A percentile compares a stretch with the other conserved stretches of the same genome.
phyloP scores from a whole-genome alignment of 2,797 vertebrate genomes.

The Gephyroberyx darwinii region DNA sequence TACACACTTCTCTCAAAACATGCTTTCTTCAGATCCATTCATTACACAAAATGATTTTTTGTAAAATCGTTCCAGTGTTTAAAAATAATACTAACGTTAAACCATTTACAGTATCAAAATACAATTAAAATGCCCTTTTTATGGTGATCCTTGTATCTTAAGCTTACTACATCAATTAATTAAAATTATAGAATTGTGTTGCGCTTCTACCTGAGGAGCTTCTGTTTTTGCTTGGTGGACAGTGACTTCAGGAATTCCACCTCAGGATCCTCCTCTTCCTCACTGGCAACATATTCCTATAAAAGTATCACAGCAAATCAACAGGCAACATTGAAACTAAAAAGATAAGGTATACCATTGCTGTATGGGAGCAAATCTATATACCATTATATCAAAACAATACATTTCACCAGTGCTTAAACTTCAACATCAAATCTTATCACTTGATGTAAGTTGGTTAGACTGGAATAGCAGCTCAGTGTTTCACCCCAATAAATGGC shows the following conservation, averaged over 20 bases:
- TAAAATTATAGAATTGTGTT: no score
- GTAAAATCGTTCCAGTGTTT: neutral
- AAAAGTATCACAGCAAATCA: conserved; percentile 17
- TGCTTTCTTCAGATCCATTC: neutral
- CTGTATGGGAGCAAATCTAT: conserved; percentile 10
- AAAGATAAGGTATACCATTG: neutral
- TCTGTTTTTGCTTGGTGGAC: conserved; percentile 96
- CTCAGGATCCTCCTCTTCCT: conserved; percentile 96
- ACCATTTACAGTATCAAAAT: neutral
- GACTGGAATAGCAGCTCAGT: conserved; percentile 44
- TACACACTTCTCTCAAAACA: neutral
- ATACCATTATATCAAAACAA: neutral
- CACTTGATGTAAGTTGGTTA: conserved; percentile 46
- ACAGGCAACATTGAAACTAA: neutral
- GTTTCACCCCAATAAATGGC: conserved; percentile 63
- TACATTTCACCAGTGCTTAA: conserved; percentile 27
- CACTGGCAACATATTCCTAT: conserved; percentile 94
- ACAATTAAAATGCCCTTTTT: no score
- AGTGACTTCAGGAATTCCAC: conserved; percentile 98
- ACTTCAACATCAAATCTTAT: conserved; percentile 54
- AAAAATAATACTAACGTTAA: neutral
- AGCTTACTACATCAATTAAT: neutral
- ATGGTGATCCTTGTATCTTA: neutral
- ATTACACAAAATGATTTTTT: neutral
- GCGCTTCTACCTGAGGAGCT: conserved; percentile 90